Base-by-base conservation (phyloP, 2,797 vertebrate genomes). In the Varecia variegata region DNA sequence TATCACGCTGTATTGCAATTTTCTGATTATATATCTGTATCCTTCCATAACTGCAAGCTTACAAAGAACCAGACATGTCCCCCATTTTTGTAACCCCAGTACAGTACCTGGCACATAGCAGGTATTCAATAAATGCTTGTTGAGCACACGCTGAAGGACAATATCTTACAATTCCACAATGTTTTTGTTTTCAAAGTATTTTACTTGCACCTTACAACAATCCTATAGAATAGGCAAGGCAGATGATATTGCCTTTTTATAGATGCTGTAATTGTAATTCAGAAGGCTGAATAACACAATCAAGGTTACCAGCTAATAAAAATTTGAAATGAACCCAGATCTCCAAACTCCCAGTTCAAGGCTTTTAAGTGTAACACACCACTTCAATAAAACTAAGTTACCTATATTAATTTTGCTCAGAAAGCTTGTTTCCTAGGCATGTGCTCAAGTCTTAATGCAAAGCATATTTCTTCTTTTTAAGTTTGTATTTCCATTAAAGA, bases 361-460 rank as follows among this genome's bases (percentile, higher is more conserved):
- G 45, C 67, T 92, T 84, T 88, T 18, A 67, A 5, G 73, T 5
- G 35, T 17, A 60, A 58, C 17, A 47, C 2, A 40, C 3, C 38
- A 40, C 70, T 86, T 92, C 65, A 23, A 17, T 76, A 92, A 92
- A 43, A 83, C 58, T 43, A 62, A 54, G 5, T 32, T 56, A 70
- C 56, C 82, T 62, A 1, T 2, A 30, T n/a, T 92, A 79, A 88
- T 47, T 88, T 52, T 85, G 83, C 54, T 88, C 88, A 90, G 79
- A 87, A 96, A 96, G 35, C 60, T 82, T 38, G 7, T 88, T 94
- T 93, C 71, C 43, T 82, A 84, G 40, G 67, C 45, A 84, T 47
- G 79, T 77, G 60, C n/a, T 95, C 76, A 95, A 95, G 54, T 93
- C 60, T 86, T 93, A 70, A 95, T 32, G 70, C 56, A 89, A 91